phyloP scores from a whole-genome alignment of 1,140 invertebrate genomes.

The Brachionus rubens region DNA sequence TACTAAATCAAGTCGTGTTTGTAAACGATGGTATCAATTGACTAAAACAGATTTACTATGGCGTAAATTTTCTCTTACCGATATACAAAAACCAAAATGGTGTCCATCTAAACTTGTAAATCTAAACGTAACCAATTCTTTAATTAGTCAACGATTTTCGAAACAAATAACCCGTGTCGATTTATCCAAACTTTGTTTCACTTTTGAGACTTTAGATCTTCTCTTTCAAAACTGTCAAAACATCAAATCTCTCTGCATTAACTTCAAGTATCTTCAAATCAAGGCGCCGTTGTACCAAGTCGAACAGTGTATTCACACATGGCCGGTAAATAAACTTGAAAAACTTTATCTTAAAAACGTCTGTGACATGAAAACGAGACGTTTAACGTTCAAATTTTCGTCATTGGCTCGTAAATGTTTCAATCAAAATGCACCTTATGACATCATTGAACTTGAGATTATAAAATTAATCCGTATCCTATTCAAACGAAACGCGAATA shows the following conservation, averaged over 20 bases:
- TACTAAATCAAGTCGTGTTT: background rate
- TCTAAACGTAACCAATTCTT: background rate
- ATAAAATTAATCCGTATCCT: constrained; percentile 30
- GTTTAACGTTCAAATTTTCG: background rate
- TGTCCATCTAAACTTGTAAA: constrained; percentile 14
- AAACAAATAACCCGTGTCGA: background rate
- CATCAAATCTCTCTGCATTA: constrained; percentile 20
- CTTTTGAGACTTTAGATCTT: constrained; percentile 23
- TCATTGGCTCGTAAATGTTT: background rate
- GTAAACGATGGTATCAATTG: background rate
- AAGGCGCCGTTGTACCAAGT: constrained; percentile 26
- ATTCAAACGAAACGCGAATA: constrained; percentile 5
- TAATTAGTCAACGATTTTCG: background rate
- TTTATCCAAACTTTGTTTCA: constrained; percentile 38
- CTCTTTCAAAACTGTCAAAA: background rate
- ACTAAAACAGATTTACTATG: background rate
- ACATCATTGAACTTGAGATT: constrained; percentile 38
- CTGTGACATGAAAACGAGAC: constrained; percentile 42
- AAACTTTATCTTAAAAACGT: constrained; percentile 46
- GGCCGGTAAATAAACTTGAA: constrained; percentile 30
- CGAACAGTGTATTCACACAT: constrained; percentile 25
- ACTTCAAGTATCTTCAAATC: constrained; percentile 42
- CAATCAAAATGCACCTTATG: background rate
- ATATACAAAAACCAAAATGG: constrained; percentile 44
- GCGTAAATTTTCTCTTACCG: constrained; percentile 29